phyloP scores from a whole-genome alignment of 2,888 invertebrate species.

The Pyrrhia umbra region DNA sequence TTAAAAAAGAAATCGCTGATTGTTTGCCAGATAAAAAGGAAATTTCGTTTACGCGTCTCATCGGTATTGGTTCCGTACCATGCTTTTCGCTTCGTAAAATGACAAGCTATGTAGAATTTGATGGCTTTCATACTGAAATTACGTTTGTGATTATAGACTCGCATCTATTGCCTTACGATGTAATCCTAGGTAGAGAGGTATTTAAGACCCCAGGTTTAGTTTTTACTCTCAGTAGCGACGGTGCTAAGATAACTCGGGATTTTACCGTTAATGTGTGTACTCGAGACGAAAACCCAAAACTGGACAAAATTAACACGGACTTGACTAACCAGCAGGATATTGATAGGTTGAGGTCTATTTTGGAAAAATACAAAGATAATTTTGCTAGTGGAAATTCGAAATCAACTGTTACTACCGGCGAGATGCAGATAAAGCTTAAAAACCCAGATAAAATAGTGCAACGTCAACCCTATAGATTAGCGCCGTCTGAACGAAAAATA shows the following conservation, averaged over 20 bases:
- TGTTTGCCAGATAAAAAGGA: not conserved
- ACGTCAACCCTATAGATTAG: not conserved
- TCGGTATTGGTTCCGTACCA: not conserved
- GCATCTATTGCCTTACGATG: conserved; percentile 1
- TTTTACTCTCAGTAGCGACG: not conserved
- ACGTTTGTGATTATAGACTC: not conserved
- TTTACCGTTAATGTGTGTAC: too few relatives aligned
- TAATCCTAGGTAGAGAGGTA: not conserved
- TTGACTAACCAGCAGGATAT: not conserved
- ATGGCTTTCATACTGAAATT: not conserved
- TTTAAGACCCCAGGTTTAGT: conserved; percentile 7
- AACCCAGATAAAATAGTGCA: not conserved
- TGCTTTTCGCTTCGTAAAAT: not conserved
- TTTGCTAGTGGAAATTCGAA: not conserved
- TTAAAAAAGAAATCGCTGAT: not conserved
- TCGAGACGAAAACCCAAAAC: too few relatives aligned
- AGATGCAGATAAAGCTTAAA: conserved; percentile 7
- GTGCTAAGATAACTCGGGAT: too few relatives aligned
- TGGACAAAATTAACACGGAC: not conserved
- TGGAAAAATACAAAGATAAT: conserved; percentile 2
- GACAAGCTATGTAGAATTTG: conserved; percentile 1
- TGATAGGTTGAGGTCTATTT: not conserved
- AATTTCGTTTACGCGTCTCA: conserved; percentile 1
- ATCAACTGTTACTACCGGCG: conserved; percentile 1
- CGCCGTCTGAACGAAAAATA: not conserved